Percentiles rank a stretch among this genome's conserved stretches.
Evolutionary conservation across 2,113 vertebrate species (phyloP).

Genomic region (Varanus salvator): DNA sequence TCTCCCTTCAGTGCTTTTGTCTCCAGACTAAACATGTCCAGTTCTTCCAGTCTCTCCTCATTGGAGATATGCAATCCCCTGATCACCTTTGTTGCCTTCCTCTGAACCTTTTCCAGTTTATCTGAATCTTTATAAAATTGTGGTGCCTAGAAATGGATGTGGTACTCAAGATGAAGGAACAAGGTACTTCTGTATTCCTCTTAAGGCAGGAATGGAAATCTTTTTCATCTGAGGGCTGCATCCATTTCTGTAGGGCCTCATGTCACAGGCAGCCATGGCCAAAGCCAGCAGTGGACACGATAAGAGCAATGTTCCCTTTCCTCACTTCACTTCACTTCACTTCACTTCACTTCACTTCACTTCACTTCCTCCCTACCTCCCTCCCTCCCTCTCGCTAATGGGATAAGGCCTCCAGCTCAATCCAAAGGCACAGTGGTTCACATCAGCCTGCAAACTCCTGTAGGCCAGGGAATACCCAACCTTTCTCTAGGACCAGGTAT

Average conservation of each 20-base stretch:
- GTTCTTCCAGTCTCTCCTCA: too few relatives aligned
- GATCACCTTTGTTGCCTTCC: too few relatives aligned
- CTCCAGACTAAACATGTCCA: too few relatives aligned
- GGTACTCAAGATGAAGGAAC: too few relatives aligned
- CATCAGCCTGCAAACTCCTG: background rate
- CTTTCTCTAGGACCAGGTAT: background rate
- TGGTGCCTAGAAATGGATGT: too few relatives aligned
- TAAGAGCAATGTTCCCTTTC: background rate
- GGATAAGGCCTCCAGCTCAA: background rate
- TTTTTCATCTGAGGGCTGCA: background rate
- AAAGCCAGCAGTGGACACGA: background rate
- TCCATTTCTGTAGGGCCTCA: background rate
- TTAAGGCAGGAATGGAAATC: background rate
- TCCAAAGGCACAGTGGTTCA: background rate
- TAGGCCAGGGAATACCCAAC: background rate
- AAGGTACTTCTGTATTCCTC: background rate
- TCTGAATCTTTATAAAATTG: too few relatives aligned
- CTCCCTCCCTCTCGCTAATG: background rate
- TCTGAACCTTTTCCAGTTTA: too few relatives aligned
- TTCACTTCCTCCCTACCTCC: too few relatives aligned
- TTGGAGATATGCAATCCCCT: too few relatives aligned
- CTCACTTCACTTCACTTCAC: too few relatives aligned
- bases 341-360: too few relatives aligned
- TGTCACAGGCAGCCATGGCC: background rate
- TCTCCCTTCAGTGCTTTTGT: too few relatives aligned